Percentiles rank a stretch among this genome's conserved stretches.
Conservation (phyloP, 2,888 invertebrate species). For the Ichneumoninae sp. region DNA sequence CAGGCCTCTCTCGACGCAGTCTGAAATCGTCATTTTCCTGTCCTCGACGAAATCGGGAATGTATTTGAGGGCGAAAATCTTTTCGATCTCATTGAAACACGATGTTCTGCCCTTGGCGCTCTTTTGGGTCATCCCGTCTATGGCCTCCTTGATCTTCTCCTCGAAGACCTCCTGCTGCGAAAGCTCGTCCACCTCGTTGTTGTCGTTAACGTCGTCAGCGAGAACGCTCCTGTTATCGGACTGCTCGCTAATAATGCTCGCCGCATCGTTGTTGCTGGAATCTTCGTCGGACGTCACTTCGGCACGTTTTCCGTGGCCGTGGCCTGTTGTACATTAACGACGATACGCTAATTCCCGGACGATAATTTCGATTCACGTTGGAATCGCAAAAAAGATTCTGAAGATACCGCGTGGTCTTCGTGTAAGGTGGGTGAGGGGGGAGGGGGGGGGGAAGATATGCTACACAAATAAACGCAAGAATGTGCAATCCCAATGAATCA, state of each 20-base stretch:
- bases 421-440: not conserved
- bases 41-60: slow-evolving; percentile 91
- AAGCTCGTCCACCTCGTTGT: slow-evolving; percentile 86
- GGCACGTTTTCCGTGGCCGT: slow-evolving; percentile 83
- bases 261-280: slow-evolving; percentile 90
- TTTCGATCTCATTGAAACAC: slow-evolving; percentile 90
- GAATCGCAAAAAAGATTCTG: not conserved
- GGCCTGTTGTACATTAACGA: slow-evolving; percentile 70
- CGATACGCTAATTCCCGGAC: slow-evolving; percentile 34
- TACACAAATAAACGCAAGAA: slow-evolving; percentile 41
- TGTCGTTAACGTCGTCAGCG: slow-evolving; percentile 85
- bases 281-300: slow-evolving; percentile 92
- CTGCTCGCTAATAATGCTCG: slow-evolving; percentile 91
- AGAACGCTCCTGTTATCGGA: slow-evolving; percentile 90
- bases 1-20: slow-evolving; percentile 92
- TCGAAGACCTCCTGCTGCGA: slow-evolving; percentile 91
- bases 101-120: slow-evolving; percentile 92
- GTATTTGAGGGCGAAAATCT: slow-evolving; percentile 91
- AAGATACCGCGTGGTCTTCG: slow-evolving; percentile 21
- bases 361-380: slow-evolving; percentile 63
- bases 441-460: not conserved
- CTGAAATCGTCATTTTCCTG: slow-evolving; percentile 91
- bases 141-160: slow-evolving; percentile 93
- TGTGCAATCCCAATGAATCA: slow-evolving; percentile 24
- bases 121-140: slow-evolving; percentile 95